Base-by-base conservation (phyloP, 1,140 invertebrate species). In the Campoletis sonorensis region DNA sequence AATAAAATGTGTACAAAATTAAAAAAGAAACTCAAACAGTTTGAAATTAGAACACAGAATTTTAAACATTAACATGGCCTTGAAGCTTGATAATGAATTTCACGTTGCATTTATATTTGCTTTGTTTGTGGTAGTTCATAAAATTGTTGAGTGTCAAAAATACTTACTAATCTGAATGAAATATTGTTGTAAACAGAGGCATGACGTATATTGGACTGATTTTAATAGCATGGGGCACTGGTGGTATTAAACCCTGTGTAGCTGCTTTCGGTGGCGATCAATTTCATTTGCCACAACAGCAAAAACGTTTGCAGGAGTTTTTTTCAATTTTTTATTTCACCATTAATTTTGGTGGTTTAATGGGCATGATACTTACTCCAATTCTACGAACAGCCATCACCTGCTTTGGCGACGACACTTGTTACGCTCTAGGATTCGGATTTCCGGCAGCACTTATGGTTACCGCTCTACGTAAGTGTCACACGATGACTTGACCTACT, bases 321-420 rank as follows among this genome's bases (percentile, higher is more conserved):
- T 97, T 97, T 89, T 96, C 96, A 0, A 93, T 95, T 15, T 97
- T 96, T 90, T 97, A 97, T 87, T 95, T 96, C 86, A 94, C 94
- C n/a, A 96, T 97, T 83, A 97, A 97, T 88, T 88, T 95, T 45
- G 96, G 96, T 23, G 95, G 95, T 45, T 93, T 96, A 80, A 90
- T 96, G 75, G 96, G 96, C 0, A 96, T 95, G 85, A 92, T 96
- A 45, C 81, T 96, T 0, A 96, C 95, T 1, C 96, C 96, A 0
- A 93, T 96, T 26, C 90, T 97, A n/a, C 91, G 94, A 77, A 93
- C 94, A 84, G 94, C 95, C 85, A 91, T 96, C 1, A 92, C 94
- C 79, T 97, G 96, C 89, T 95, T 96, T 86, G 95, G 94, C 0
- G 93, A 94, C 61, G 94, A 96, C 81, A 93, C 93, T 16, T 97